Evolutionary conservation across 1,140 invertebrate genomes (phyloP), one percentile per base, ranked within the genome.

Genomic region (Tetragonula clypearis): DNA sequence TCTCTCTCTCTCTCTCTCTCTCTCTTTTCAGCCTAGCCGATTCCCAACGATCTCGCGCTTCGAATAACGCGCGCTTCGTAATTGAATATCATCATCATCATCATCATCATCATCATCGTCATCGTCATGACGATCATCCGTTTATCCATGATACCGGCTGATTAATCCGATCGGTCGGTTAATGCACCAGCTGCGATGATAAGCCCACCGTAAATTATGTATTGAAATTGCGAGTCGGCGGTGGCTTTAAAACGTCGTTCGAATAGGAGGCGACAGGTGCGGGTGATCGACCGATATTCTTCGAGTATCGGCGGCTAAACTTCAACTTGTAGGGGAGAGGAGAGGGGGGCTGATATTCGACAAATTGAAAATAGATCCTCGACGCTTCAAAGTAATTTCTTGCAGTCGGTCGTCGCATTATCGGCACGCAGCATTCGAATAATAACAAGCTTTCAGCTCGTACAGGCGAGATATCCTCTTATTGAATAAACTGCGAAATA

Each of bases 331-430:
- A 30, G 30, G 30, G 1, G 30, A 30, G 30, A 30, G 30, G 30
- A 1, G 1, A 30, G 41, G 55, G 41, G 72, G 72, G 14, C 55
- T 49, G 74, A 69, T 58, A 74, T 83, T 60, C 81, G 53, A 68
- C 68, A 76, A 83, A 68, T 58, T 69, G 30, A 41, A 58, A 79
- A 84, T 71, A n/a, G 35, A 72, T n/a, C 60, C 11, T 23, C 41
- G 55, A 69, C 72, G 79, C 49, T 26, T 84, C 19, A 11, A 56
- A 71, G 66, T 62, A 79, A 62, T 79, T 62, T 53, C 17, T 17
- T 53, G 26, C 21, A 30, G 26, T 35, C 26, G 19, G 17, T 35
- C 23, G 12, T 0, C 26, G 5, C 26, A 55, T 53, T 79, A 79
- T 84, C 82, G 82, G 62, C 41, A 79, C 41, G 56, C 19, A 9